phyloP scores from a whole-genome alignment of 2,797 vertebrate genomes.

The Danionella dracula region DNA sequence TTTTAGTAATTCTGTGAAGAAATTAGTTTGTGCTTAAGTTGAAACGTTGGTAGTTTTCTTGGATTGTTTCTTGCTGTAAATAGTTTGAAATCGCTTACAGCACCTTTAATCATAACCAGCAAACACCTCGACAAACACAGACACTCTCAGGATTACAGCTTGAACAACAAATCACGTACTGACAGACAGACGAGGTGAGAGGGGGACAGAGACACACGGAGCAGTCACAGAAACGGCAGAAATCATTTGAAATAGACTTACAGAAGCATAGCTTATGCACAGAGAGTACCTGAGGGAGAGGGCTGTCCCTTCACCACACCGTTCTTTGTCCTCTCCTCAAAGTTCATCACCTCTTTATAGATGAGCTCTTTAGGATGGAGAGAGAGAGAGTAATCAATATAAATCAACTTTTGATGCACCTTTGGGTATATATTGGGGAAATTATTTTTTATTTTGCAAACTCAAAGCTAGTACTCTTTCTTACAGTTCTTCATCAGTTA shows the following conservation, averaged over 20 bases:
- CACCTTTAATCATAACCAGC: neutral
- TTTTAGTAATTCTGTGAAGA: too few species aligned
- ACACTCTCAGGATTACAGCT: neutral
- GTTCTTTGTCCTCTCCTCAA: constrained; percentile 99
- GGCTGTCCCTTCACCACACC: constrained; percentile 99
- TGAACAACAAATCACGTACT: neutral
- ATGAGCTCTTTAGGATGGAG: constrained; percentile 81
- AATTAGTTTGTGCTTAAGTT: too few species aligned
- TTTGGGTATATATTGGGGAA: too few species aligned
- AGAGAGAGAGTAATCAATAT: neutral
- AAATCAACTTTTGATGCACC: neutral
- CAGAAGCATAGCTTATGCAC: constrained; percentile 81
- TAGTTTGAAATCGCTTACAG: neutral
- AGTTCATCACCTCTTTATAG: constrained; percentile 99
- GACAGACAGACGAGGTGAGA: constrained; percentile 44
- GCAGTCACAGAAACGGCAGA: constrained; percentile 64
- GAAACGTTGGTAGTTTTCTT: neutral
- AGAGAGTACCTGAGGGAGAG: constrained; percentile 99
- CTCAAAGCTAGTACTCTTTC: too few species aligned
- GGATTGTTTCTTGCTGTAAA: neutral
- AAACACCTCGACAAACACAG: neutral
- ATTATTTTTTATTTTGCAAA: too few species aligned
- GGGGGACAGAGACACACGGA: constrained; percentile 59
- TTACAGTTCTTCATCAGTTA: too few species aligned
- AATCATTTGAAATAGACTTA: constrained; percentile 77